These are phyloP conservation scores for Cryptoblepharus egeriae DNA, from an alignment of 2,797 vertebrate genomes.

Conservation along the genomic window DNA sequence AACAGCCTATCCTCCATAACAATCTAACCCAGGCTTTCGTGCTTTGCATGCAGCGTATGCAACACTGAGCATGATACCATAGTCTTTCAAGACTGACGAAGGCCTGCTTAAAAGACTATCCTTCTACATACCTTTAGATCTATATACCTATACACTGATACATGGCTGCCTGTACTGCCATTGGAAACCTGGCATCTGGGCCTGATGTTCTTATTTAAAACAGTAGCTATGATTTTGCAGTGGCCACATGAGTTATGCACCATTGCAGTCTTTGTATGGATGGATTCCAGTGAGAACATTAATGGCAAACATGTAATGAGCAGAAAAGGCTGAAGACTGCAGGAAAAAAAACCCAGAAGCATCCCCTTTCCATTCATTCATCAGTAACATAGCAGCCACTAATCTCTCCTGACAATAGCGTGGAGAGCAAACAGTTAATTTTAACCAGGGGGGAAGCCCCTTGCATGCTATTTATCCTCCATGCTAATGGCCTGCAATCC, in stretches of 20 bases:
- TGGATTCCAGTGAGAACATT: not conserved
- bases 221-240: fast-evolving
- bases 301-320: not conserved
- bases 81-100: no score
- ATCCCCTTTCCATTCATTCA: slow-evolving; percentile 1
- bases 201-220: not conserved
- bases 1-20: no score
- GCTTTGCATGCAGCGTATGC: no score
- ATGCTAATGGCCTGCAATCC: slow-evolving; percentile 38
- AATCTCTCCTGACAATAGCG: not conserved
- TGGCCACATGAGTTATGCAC: fast-evolving
- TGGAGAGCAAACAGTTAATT: not conserved
- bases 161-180: fast-evolving
- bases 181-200: slow-evolving; percentile 2
- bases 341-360: not conserved
- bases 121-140: no score
- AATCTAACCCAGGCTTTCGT: no score
- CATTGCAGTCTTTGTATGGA: not conserved
- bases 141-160: not conserved
- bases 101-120: no score
- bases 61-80: no score
- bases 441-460: slow-evolving; percentile 17
- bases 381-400: not conserved
- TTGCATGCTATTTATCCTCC: not conserved
- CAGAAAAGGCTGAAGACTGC: not conserved